Base-by-base conservation (phyloP, 1,140 invertebrate genomes). In the Ceratina australensis region DNA sequence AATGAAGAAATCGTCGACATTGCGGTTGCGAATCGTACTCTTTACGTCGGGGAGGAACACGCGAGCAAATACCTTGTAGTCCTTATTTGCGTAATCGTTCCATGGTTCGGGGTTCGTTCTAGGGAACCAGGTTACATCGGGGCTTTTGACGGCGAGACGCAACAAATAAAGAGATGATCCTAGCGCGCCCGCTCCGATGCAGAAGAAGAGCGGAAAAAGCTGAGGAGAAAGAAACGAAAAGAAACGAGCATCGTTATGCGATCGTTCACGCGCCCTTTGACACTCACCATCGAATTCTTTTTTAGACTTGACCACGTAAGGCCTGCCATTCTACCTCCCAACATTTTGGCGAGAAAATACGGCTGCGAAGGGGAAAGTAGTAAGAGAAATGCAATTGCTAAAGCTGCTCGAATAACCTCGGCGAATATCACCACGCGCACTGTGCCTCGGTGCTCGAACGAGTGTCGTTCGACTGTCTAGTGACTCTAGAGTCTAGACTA, bases 151-250 rank as follows among this genome's bases (percentile, higher is more conserved):
- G n/a, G 96, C 96, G 50, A 97, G 90, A 64, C 97, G 93, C 1
- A 93, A 33, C 0, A 94, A 90, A 86, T 97, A 97, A 54, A 92
- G 74, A 0, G 91, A 76, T 1, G 96, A 94, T 10, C 93, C 94
- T 1, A 89, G 72, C 63, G 92, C 93, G 68, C 96, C 96, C 54
- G 93, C 82, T 4, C 92, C 95, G 65, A 96, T 92, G 86, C 95
- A 96, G n/a, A 95, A 93, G 87, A 95, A 97, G 67, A 97, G 89
- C 0, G 96, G 97, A 80, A 97, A 94, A 71, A 98, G 91, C 96
- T 97, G 87, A 3, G 91, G 85, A 74, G 81, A 75, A 81, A 78
- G 59, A 60, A 74, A 72, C 10, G 16, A 76, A 5, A 60, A 13
- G 47, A 0, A 18, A 3, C 15, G 2, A 0, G 20, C 33, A 57